Conservation (phyloP, 2,113 vertebrate species). For the Microcebus jonahi region DNA sequence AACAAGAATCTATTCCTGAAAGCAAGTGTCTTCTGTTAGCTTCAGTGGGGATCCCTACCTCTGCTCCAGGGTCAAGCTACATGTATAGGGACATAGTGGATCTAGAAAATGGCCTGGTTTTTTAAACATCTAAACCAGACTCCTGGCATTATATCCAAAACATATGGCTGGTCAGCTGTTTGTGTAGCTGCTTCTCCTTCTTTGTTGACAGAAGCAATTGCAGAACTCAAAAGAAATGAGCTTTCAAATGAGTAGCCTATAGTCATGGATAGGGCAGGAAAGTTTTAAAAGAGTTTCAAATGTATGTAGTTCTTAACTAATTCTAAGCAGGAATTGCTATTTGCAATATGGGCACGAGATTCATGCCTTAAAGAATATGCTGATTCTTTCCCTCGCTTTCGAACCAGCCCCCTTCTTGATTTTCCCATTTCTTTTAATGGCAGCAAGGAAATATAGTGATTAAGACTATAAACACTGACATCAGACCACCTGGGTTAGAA, state of each 20-base stretch:
- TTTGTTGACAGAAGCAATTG: conserved; percentile 35
- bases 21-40: not conserved
- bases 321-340: not conserved
- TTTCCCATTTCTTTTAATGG: not conserved
- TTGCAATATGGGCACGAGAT: not conserved
- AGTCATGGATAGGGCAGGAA: not conserved
- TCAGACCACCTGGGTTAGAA: not conserved
- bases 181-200: not conserved
- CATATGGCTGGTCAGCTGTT: not conserved
- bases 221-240: conserved; percentile 27
- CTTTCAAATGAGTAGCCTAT: conserved; percentile 12
- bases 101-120: not conserved
- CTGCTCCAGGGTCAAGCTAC: not conserved
- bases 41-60: not conserved
- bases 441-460: not conserved
- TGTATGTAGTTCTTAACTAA: not conserved
- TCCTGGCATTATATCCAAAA: conserved; percentile 35
- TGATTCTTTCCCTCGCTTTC: not conserved
- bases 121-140: conserved; percentile 33
- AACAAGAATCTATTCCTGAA: conserved; percentile 27
- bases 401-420: not conserved
- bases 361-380: not conserved
- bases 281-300: conserved; percentile 26
- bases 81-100: not conserved
- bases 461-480: not conserved